Conservation (phyloP, 2,113 vertebrate species). For the Sterrhoptilus dennistouni region DNA sequence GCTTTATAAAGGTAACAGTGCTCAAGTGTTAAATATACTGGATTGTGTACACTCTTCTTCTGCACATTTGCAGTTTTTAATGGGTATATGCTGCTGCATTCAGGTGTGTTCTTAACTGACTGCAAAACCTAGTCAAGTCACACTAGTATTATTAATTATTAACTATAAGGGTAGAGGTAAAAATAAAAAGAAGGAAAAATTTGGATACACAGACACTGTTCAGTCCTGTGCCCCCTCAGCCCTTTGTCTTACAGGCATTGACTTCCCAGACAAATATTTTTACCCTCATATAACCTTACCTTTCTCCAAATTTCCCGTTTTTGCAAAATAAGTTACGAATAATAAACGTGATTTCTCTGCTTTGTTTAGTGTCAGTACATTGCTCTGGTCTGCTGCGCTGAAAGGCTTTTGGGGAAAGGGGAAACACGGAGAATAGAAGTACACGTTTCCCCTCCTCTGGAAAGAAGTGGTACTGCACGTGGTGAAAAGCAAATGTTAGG, state of each 20-base stretch:
- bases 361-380: background rate
- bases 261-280: background rate
- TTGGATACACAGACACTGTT: background rate
- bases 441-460: constrained; percentile 17
- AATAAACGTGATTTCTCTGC: background rate
- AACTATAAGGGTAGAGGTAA: background rate
- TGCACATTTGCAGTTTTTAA: background rate
- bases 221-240: background rate
- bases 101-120: background rate
- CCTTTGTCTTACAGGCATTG: background rate
- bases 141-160: background rate
- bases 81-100: fast-evolving
- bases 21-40: background rate
- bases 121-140: background rate
- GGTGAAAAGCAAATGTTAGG: background rate
- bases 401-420: background rate
- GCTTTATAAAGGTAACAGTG: background rate
- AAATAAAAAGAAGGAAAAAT: background rate
- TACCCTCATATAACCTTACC: background rate
- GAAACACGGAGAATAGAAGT: fast-evolving
- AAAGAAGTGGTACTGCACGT: background rate
- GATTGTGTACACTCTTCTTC: background rate
- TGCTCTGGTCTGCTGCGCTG: background rate
- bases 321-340: background rate
- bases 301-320: background rate